Evolutionary conservation across 2,113 vertebrate genomes (phyloP).

Genomic region (Malurus melanocephalus): DNA sequence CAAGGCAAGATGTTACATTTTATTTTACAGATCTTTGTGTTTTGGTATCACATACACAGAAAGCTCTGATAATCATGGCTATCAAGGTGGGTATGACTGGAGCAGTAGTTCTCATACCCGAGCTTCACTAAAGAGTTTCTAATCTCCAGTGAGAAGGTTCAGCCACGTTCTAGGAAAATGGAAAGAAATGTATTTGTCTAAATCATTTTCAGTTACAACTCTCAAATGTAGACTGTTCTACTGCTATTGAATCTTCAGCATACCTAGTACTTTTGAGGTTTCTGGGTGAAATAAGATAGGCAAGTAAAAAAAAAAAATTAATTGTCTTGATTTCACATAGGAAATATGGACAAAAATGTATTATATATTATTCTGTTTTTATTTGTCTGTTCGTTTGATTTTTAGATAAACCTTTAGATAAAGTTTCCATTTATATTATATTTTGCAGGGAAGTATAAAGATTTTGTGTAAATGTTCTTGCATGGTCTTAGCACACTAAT

Average conservation of each 20-base stretch:
- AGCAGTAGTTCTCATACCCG: not conserved
- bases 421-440: not conserved
- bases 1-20: not conserved
- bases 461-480: not conserved
- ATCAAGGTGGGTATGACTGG: not conserved
- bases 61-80: not conserved
- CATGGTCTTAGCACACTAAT: not conserved
- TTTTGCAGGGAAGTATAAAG: not conserved
- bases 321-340: not conserved
- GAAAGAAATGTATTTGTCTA: constrained; percentile 2
- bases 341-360: not conserved
- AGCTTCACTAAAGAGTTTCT: not conserved
- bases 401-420: not conserved
- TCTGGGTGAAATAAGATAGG: not conserved
- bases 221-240: not conserved
- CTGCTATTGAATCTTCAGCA: not conserved
- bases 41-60: not conserved
- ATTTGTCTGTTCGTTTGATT: not conserved
- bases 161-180: not conserved
- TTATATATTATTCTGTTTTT: too few species aligned
- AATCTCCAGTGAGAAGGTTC: not conserved
- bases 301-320: not conserved
- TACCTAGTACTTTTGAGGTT: not conserved
- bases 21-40: not conserved
- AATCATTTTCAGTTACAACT: not conserved